Percentiles rank a stretch among this genome's conserved stretches.
phyloP scores from a whole-genome alignment of 2,797 vertebrate species.

The Cirrhinus molitorella region DNA sequence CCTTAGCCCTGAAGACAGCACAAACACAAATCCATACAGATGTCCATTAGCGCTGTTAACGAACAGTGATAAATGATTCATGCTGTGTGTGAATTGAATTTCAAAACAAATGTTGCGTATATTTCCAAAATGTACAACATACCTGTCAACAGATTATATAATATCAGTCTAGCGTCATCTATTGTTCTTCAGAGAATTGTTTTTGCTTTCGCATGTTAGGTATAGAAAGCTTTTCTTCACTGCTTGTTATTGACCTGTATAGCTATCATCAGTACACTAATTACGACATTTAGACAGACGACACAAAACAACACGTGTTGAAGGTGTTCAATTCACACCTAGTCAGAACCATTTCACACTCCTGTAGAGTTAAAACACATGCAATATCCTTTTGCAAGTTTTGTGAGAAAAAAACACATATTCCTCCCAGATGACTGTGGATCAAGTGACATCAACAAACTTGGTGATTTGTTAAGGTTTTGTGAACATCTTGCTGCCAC shows the following conservation, averaged over 20 bases:
- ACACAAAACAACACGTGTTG: not conserved
- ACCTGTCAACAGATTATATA: not conserved
- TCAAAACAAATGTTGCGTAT: not conserved
- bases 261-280: not conserved
- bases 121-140: not conserved
- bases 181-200: not conserved
- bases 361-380: not conserved
- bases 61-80: not conserved
- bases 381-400: not conserved
- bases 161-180: not conserved
- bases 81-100: not conserved
- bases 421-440: not conserved
- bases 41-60: not conserved
- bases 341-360: not conserved
- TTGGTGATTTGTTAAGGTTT: constrained; percentile 3
- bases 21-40: constrained; percentile 12
- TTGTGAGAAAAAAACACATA: not conserved
- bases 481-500: not conserved
- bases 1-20: constrained; percentile 88
- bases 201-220: not conserved
- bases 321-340: not conserved
- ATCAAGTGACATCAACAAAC: constrained; percentile 16
- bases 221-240: not conserved
- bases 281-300: not conserved
- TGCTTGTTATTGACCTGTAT: not conserved